Conservation (phyloP, 2,113 vertebrate species). For the Psephotus haematonotus region DNA sequence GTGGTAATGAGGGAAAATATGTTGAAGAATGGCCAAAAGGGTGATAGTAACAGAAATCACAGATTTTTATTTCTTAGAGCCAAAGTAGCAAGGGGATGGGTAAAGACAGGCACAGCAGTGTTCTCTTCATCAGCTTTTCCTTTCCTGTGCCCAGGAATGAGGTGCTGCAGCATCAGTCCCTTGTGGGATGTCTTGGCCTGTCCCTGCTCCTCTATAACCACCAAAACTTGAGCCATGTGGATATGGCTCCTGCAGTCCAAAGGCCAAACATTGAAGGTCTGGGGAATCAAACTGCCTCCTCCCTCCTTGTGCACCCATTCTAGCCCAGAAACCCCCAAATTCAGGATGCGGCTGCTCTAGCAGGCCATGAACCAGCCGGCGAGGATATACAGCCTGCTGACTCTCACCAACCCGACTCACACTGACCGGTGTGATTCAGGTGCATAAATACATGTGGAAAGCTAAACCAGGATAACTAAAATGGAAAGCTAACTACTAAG, state of each 20-base stretch:
- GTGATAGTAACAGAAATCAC: not conserved
- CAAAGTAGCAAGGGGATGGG: not conserved
- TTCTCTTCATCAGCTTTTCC: not conserved
- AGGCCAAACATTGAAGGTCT: not conserved
- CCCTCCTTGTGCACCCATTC: not conserved
- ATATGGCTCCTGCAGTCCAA: not conserved
- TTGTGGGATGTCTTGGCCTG: not conserved
- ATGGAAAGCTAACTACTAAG: not conserved
- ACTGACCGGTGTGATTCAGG: accelerated
- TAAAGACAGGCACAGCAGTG: accelerated
- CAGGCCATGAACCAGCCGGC: not conserved
- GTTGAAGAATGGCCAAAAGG: not conserved
- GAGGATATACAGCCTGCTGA: not conserved
- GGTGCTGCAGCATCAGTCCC: not conserved
- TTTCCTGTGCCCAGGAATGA: not conserved
- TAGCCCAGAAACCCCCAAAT: not conserved
- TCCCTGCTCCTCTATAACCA: not conserved
- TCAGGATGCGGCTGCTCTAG: not conserved
- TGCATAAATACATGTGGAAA: accelerated
- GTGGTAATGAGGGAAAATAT: not conserved
- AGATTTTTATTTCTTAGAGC: not conserved
- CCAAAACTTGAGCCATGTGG: not conserved
- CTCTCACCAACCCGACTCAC: not conserved
- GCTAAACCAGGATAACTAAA: not conserved
- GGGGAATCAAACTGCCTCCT: not conserved